phyloP scores from a whole-genome alignment of 2,888 invertebrate species.

The Pimpla rufipes region DNA sequence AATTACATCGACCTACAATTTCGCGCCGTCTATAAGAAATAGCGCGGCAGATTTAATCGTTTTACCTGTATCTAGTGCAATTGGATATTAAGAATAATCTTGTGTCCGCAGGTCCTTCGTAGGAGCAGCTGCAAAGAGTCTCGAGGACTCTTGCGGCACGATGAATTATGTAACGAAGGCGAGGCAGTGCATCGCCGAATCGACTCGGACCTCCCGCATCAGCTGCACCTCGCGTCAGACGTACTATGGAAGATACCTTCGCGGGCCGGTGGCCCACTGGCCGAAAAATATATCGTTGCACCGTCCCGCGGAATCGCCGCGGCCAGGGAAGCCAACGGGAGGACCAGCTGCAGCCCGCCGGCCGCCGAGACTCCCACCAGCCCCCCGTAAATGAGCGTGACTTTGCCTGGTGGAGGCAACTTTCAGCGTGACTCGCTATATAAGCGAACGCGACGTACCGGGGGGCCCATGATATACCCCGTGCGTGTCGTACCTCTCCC shows the following conservation, averaged over 20 bases:
- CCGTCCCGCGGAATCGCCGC: not conserved
- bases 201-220: not conserved
- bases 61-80: constrained; percentile 41
- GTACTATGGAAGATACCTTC: constrained; percentile 8
- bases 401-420: constrained; percentile 82
- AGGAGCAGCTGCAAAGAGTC: not conserved
- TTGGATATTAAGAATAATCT: constrained; percentile 43
- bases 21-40: constrained; percentile 20
- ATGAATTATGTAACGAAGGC: not conserved
- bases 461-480: constrained; percentile 83
- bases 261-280: constrained; percentile 40
- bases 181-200: not conserved
- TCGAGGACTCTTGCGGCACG: not conserved
- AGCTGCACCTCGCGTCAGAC: no score
- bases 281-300: constrained; percentile 33
- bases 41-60: constrained; percentile 39
- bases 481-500: constrained; percentile 81
- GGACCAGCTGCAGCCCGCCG: not conserved
- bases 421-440: constrained; percentile 84
- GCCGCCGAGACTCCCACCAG: constrained; percentile 63
- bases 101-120: constrained; percentile 23
- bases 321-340: not conserved
- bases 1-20: constrained; percentile 37
- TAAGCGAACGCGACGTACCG: constrained; percentile 83
- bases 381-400: constrained; percentile 74